Evolutionary conservation across 2,797 vertebrate genomes (phyloP), one percentile per base, ranked within the genome.

Genomic region (Sebastiscus tertius): DNA sequence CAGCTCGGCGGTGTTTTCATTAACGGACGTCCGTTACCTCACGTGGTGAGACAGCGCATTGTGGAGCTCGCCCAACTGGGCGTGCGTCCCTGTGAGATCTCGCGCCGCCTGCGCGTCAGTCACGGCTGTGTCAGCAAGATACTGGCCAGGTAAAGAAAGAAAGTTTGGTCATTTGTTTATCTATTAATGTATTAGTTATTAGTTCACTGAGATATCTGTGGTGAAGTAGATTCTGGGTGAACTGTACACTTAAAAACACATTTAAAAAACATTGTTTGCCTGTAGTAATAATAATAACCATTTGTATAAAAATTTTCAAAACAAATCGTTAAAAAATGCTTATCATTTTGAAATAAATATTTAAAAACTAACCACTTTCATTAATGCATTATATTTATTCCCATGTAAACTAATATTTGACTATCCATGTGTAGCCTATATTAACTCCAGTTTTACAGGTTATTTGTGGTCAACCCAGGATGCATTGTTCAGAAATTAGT

Each of bases 71-170:
- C 97, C 54, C 96, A 96, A 63, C 96, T 94, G 93, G 97, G 97
- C 63, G 97, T 97, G 91, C 96, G 97, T 73, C 97, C 97, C 63
- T 97, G 94, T 93, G 90, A 94, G 72, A 94, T 94, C 84, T 94
- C 93, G 36, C 92, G 91, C 75, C 73, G 80, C 33, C 84, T 98
- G 88, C 96, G 97, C 46, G 97, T 98, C 95, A 97, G 97, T 91
- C 97, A 98, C 86, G 97, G 97, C 92, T 98, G 97, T 77, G 97
- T 98, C 95, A 97, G 97, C 96, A 98, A 98, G 94, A 97, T 98
- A 86, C 95, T 98, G 77, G 93, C 96, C 95, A 98, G 97, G 97
- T 98, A 95, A 96, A 54, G 20, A 95, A 96, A 52, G 20, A 52
- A 10, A 46, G 13, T 16, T 1, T 24, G 49, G 2, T 18, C 36